Base-by-base conservation (phyloP, 92 coral and sea anemone genomes). In the Paramuricea clavata region DNA sequence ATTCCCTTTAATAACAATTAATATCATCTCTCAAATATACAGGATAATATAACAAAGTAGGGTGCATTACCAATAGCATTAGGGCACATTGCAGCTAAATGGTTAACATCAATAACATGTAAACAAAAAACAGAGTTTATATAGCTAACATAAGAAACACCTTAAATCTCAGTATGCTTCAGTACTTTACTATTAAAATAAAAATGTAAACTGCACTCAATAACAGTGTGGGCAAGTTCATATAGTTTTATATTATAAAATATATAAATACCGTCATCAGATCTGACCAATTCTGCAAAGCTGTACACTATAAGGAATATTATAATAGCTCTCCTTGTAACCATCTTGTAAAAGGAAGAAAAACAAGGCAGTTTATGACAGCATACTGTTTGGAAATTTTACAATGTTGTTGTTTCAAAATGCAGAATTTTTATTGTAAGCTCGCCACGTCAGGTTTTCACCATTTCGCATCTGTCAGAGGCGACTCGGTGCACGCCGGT, bases 321-420 rank as follows among this genome's bases (percentile, higher is more conserved):
- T 65, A 65, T 0, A 65, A 65, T 65, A 65, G 39, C 19, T 25
- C 31, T 65, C 31, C 22, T 31, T 31, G 39, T 65, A 19, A 28
- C n/a, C 72, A 65, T 65, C 28, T 65, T 65, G 15, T 65, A 13
- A 65, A 65, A 65, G 41, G 31, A 31, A 28, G 3, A 5, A 27
- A 31, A 31, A 33, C 11, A 28, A 13, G 21, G 36, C 39, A 65
- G 39, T 65, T 26, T 27, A 65, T 13, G 72, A 28, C 70, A 62
- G n/a, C 72, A 65, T 65, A 28, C 21, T 33, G 36, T 65, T 65
- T 65, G 3, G 0, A 65, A 65, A 65, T 27, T 28, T 33, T 0
- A n/a, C 41, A 65, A 65, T 28, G 72, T 65, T 65, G 27, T 65
- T 33, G 62, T 27, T 65, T 65, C n/a, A 27, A 65, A 65, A 19